A percentile compares a stretch with the other conserved stretches of the same genome.
Conservation (phyloP, 2,888 invertebrate genomes). For the Chaitophorus viminalis region DNA sequence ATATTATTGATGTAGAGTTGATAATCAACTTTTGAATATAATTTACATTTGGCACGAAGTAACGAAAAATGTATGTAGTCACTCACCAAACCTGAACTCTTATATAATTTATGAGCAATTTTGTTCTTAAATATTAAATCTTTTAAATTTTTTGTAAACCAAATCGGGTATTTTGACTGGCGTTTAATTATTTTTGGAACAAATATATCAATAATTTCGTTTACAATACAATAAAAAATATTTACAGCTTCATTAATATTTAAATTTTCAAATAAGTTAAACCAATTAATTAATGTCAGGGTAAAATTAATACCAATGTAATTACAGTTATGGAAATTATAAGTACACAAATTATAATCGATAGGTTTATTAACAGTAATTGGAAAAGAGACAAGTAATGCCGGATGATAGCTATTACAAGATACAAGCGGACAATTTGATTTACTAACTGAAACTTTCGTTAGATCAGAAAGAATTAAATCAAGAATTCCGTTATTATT, state of each 20-base stretch:
- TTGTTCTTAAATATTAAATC: conserved; percentile 14
- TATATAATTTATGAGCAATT: conserved; percentile 20
- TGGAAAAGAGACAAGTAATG: neutral
- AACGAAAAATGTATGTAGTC: too few relatives aligned
- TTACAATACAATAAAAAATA: neutral
- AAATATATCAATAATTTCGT: conserved; percentile 16
- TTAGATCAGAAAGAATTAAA: neutral
- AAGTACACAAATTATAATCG: conserved; percentile 9
- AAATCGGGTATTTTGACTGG: neutral
- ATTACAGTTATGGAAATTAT: conserved; percentile 1
- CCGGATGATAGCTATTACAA: conserved; percentile 14
- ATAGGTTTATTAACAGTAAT: neutral
- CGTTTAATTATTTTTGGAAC: conserved; percentile 11
- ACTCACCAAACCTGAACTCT: conserved; percentile 18
- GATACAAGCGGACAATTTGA: neutral
- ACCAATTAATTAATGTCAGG: neutral
- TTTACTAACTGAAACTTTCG: neutral
- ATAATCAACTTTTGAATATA: neutral
- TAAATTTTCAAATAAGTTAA: neutral
- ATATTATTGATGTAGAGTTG: neutral
- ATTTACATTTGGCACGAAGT: conserved; percentile 7
- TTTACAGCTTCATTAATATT: conserved; percentile 8
- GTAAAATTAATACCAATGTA: neutral
- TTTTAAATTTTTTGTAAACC: conserved; percentile 1
- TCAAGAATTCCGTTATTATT: neutral